phyloP scores from a whole-genome alignment of 2,113 vertebrate species.

The Vulpes ferrilata region DNA sequence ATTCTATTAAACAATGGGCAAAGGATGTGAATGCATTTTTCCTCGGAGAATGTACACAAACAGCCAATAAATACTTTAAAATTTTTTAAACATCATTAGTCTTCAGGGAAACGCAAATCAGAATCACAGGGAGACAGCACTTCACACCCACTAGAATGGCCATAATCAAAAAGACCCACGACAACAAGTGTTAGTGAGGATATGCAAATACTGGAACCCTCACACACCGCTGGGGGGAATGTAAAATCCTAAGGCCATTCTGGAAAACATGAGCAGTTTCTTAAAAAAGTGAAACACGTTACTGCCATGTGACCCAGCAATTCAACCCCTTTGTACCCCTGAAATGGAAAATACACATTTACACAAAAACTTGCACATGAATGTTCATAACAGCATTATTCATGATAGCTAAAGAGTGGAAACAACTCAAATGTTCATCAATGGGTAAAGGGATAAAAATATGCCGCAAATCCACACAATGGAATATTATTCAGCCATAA shows the following conservation, averaged over 20 bases:
- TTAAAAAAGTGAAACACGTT: neutral
- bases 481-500: neutral
- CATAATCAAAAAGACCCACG: neutral
- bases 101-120: neutral
- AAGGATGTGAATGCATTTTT: neutral
- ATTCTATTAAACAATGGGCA: neutral
- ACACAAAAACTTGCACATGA: neutral
- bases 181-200: neutral
- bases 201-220: neutral
- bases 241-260: neutral
- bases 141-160: neutral
- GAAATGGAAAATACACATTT: neutral
- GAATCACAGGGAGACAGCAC: neutral
- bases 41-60: neutral
- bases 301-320: neutral
- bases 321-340: neutral
- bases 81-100: neutral
- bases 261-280: neutral
- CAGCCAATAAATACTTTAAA: neutral
- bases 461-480: neutral
- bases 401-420: neutral
- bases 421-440: neutral
- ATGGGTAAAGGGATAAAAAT: neutral
- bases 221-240: neutral
- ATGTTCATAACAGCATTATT: neutral